Evolutionary conservation across 2,888 invertebrate species (phyloP).

Genomic region (Lochmaea crataegi): DNA sequence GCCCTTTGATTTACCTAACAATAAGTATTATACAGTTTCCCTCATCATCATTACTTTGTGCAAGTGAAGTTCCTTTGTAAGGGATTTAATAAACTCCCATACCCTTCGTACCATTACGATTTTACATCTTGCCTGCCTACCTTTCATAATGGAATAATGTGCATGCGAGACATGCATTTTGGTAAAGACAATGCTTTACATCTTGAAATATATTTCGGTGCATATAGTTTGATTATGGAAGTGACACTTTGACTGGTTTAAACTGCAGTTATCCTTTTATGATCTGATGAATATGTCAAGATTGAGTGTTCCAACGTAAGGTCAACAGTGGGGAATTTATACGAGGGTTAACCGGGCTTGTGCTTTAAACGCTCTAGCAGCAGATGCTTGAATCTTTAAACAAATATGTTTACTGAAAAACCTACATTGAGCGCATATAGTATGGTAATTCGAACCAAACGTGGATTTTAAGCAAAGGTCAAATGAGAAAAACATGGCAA

Average conservation of each 20-base stretch:
- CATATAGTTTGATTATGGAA: slow-evolving; percentile 3
- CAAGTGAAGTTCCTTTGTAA: slow-evolving; percentile 33
- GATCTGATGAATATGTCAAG: too few relatives aligned
- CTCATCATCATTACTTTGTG: slow-evolving; percentile 33
- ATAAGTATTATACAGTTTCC: slow-evolving; percentile 29
- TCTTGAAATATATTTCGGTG: slow-evolving; percentile 4
- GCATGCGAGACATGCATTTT: slow-evolving; percentile 6
- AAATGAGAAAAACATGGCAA: too few relatives aligned
- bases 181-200: slow-evolving; percentile 14
- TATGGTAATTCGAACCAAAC: too few relatives aligned
- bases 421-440: too few relatives aligned
- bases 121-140: background rate
- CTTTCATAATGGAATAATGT: background rate
- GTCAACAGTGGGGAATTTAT: too few relatives aligned
- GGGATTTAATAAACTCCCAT: slow-evolving; percentile 24
- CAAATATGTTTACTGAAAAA: too few relatives aligned
- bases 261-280: background rate
- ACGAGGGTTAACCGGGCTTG: too few relatives aligned
- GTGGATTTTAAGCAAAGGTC: too few relatives aligned
- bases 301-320: too few relatives aligned
- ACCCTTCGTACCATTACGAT: slow-evolving; percentile 12
- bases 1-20: slow-evolving; percentile 21
- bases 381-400: too few relatives aligned
- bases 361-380: too few relatives aligned
- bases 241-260: too few relatives aligned